Base-by-base conservation (phyloP, 2,888 invertebrate species). In the Doris montereyensis region DNA sequence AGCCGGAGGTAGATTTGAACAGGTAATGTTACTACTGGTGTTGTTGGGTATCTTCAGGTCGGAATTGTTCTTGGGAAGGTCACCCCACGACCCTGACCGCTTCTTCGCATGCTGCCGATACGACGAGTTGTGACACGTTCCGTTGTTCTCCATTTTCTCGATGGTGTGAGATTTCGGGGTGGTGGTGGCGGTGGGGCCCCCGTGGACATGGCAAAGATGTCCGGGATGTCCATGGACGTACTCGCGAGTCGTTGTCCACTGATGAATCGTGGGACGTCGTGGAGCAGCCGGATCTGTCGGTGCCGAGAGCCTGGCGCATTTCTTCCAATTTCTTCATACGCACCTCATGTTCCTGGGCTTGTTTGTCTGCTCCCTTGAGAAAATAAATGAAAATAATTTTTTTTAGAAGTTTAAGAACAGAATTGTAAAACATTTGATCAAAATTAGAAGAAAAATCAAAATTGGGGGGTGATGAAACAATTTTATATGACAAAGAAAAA, bases 281-380 rank as follows among this genome's bases (percentile, higher is more conserved):
- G 8, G 81, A 79, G 17, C 78, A 79, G 5, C 81, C 77, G 26
- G 81, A 81, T 35, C 79, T 84, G 32, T 84, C 86, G 30, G 85
- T 84, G 17, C 84, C 83, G 57, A 88, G 83, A 32, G 82, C 78
- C 58, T 85, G 84, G 3, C 89, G 79, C 82, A 88, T 84, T 41
- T 86, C 85, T 76, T 87, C 87, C 71, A 88, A 84, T 71, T 87
- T 88, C 32, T 81, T 82, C 32, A 87, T 78, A 24, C 88, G 78
- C 52, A 80, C 83, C 73, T 88, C 87, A 72, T 83, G 80, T 72
- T 86, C 85, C 24, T 83, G 79, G 2, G 81, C 76, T 80, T 83
- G 84, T 57, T 78, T 84, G 68, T 86, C 84, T 24, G 81, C 78
- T 58, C 83, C 86, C n/a, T n/a, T n/a, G n/a, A n/a, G n/a, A n/a